phyloP scores from a whole-genome alignment of 2,797 vertebrate genomes.

The Melanotaenia trifasciata region DNA sequence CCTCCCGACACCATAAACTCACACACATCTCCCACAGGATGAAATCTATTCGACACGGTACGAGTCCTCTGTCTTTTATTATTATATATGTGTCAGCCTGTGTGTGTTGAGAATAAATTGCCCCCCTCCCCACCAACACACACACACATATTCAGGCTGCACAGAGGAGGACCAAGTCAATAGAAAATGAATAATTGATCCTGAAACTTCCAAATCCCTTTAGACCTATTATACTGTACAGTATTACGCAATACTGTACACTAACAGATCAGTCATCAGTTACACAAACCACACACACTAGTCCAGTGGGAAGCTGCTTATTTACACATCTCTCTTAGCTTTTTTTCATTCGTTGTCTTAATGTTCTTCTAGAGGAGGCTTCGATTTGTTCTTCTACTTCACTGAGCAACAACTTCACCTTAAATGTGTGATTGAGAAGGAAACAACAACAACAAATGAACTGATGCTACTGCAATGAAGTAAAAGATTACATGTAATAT shows the following conservation, averaged over 20 bases:
- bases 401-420: too few species aligned
- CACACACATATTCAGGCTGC: constrained; percentile 25
- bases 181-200: constrained; percentile 78
- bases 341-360: constrained; percentile 2
- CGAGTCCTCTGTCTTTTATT: constrained; percentile 48
- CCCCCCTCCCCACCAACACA: background rate
- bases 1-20: constrained; percentile 31
- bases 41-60: constrained; percentile 59
- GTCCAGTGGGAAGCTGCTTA: background rate
- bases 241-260: constrained; percentile 45
- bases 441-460: background rate
- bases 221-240: constrained; percentile 55
- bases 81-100: constrained; percentile 13
- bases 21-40: constrained; percentile 30
- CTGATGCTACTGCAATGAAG: background rate
- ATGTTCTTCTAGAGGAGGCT: background rate
- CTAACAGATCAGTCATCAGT: constrained; percentile 50
- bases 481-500: background rate
- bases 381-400: too few species aligned
- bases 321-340: constrained; percentile 2
- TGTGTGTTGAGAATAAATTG: constrained; percentile 55
- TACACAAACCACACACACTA: constrained; percentile 17
- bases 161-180: constrained; percentile 60
- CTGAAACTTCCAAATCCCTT: constrained; percentile 68
- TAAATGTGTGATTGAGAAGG: background rate